Evolutionary conservation across 2,888 invertebrate species (phyloP), one percentile per base, ranked within the genome.

Genomic region (Acleris sparsana): DNA sequence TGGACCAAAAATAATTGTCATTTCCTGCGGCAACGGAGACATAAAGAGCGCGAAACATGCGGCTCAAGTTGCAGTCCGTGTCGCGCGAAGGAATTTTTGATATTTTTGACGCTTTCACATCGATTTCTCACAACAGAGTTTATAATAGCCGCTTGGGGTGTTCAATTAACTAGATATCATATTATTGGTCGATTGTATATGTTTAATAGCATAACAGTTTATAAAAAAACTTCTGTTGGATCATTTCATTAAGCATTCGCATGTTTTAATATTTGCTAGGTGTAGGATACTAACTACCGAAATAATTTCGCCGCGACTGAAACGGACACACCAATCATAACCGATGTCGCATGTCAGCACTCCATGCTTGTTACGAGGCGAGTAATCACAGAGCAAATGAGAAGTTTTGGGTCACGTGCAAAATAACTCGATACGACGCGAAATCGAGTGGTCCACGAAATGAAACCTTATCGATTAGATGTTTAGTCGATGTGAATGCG

Each of bases 1-100:
- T 86, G 85, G 79, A 84, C 85, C 87, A 87, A 85, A 89, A 88
- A 91, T 93, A 93, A 93, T 93, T 90, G 91, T 93, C 91, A 92
- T 92, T 92, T 93, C 93, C 93, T 93, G 93, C 88, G 91, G 92
- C 87, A 80, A 80, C 72, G 66, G 78, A 74, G 77, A 81, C 76
- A 79, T 79, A 79, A 79, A 79, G 77, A 74, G 75, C 74, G 68
- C 63, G 57, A 72, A 75, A 76, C 75, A 78, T 76, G 78, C 71
- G 79, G 78, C 77, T 76, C 73, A 69, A 73, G 72, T 74, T 70
- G 70, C 70, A 71, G 70, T 68, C 71, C 73, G 70, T 76, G 76
- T 77, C 78, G 77, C 76, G 70, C 52, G 61, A 73, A 78, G 77
- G 74, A 77, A 76, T 77, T 81, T 75, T 71, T 73, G 68, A 72